phyloP scores from a whole-genome alignment of 2,888 invertebrate genomes.

The Apodemia hepburni region DNA sequence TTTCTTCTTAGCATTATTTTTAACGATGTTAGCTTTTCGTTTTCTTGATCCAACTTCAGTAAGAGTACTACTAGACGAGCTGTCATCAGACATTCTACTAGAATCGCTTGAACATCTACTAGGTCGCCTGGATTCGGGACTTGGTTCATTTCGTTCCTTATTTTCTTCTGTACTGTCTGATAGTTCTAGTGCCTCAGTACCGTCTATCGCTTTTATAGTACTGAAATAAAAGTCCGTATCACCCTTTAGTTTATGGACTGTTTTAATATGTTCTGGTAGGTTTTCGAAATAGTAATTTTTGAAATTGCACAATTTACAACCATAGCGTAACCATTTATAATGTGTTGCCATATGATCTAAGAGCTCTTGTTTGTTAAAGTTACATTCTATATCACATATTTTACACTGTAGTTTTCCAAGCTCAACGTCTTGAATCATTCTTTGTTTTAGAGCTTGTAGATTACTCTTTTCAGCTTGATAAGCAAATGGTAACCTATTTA shows the following conservation, averaged over 20 bases:
- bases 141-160: conserved; percentile 46
- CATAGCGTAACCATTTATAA: conserved; percentile 86
- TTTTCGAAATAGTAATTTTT: conserved; percentile 83
- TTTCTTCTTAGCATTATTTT: conserved; percentile 46
- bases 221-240: conserved; percentile 74
- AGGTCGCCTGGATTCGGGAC: conserved; percentile 58
- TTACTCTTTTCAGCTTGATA: conserved; percentile 63
- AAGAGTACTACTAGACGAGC: conserved; percentile 58
- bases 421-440: conserved; percentile 60
- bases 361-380: conserved; percentile 66
- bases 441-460: conserved; percentile 55
- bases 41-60: conserved; percentile 53
- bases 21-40: conserved; percentile 50
- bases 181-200: conserved; percentile 57
- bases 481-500: conserved; percentile 51
- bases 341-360: conserved; percentile 83
- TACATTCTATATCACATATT: conserved; percentile 72
- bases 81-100: conserved; percentile 67
- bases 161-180: conserved; percentile 46
- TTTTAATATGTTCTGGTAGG: conserved; percentile 82
- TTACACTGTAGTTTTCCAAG: conserved; percentile 66
- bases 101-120: conserved; percentile 72
- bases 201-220: conserved; percentile 68
- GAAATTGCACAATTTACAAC: conserved; percentile 87
- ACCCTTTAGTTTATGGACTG: conserved; percentile 80